A percentile compares a stretch with the other conserved stretches of the same genome.
Evolutionary conservation across 2,888 invertebrate species (phyloP).

Genomic region (Pammene fasciana): DNA sequence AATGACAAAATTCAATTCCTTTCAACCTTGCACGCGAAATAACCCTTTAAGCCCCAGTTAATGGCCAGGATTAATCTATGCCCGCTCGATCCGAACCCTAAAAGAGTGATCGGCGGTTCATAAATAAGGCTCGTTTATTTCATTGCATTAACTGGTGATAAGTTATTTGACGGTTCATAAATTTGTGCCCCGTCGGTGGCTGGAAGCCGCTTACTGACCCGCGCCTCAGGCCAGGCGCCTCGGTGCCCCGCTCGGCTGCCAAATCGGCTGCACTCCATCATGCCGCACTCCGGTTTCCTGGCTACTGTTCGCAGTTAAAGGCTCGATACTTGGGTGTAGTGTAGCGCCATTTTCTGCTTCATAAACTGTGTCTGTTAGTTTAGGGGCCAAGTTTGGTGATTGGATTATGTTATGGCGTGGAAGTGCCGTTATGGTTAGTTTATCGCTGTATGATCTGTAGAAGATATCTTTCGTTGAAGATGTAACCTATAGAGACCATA

Average conservation of each 20-base stretch:
- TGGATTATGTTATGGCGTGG: conserved; percentile 31
- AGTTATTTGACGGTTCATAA: conserved; percentile 82
- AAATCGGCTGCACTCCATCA: conserved; percentile 74
- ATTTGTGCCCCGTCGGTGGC: conserved; percentile 69
- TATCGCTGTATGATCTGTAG: neutral
- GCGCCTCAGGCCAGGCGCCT: conserved; percentile 63
- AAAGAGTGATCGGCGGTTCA: conserved; percentile 71
- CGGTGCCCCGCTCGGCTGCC: conserved; percentile 68
- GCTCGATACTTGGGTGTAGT: conserved; percentile 62
- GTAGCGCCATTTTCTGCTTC: conserved; percentile 71
- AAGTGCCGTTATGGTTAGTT: conserved; percentile 11
- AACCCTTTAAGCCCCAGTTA: conserved; percentile 32
- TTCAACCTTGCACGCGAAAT: conserved; percentile 23
- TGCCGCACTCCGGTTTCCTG: conserved; percentile 67
- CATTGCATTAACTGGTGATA: conserved; percentile 82
- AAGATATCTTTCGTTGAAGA: neutral
- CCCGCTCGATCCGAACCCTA: conserved; percentile 41
- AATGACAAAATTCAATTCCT: neutral
- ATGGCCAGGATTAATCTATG: conserved; percentile 39
- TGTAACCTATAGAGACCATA: too few species aligned
- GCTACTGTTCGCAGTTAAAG: conserved; percentile 68
- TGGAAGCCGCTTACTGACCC: conserved; percentile 59
- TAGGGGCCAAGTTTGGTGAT: conserved; percentile 38
- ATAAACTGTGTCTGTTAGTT: conserved; percentile 55
- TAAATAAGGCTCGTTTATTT: conserved; percentile 80